Percentiles rank a stretch among this genome's conserved stretches.
Evolutionary conservation across 2,113 vertebrate species (phyloP).

Genomic region (Axis porcinus): DNA sequence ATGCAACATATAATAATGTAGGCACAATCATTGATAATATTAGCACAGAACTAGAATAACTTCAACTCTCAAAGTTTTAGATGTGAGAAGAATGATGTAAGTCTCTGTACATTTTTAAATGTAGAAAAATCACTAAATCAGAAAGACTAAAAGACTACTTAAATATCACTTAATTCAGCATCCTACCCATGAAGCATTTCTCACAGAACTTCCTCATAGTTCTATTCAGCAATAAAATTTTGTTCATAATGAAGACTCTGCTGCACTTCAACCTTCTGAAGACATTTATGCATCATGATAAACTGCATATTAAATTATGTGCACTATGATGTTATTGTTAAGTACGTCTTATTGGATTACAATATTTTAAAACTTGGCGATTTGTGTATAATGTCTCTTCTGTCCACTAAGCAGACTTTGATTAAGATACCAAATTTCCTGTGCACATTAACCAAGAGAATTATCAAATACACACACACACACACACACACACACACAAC

Average conservation of each 20-base stretch:
- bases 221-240: background rate
- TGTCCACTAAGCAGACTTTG: conserved; percentile 45
- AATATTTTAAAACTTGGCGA: conserved; percentile 51
- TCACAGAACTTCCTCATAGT: background rate
- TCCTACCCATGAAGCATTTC: background rate
- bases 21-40: background rate
- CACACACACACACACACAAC: background rate
- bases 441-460: background rate
- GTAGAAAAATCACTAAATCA: background rate
- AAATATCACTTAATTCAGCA: background rate
- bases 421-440: conserved; percentile 45
- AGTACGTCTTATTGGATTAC: conserved; percentile 47
- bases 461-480: background rate
- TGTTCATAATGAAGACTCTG: background rate
- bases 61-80: background rate
- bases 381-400: conserved; percentile 36
- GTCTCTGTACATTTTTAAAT: background rate
- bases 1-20: background rate
- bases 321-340: conserved; percentile 8
- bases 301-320: conserved; percentile 47
- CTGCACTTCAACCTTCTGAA: conserved; percentile 9
- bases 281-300: background rate
- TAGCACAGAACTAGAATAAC: background rate
- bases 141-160: background rate
- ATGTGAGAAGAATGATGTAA: background rate